phyloP scores from a whole-genome alignment of 2,888 invertebrate species.

The Leucophenga maculata region DNA sequence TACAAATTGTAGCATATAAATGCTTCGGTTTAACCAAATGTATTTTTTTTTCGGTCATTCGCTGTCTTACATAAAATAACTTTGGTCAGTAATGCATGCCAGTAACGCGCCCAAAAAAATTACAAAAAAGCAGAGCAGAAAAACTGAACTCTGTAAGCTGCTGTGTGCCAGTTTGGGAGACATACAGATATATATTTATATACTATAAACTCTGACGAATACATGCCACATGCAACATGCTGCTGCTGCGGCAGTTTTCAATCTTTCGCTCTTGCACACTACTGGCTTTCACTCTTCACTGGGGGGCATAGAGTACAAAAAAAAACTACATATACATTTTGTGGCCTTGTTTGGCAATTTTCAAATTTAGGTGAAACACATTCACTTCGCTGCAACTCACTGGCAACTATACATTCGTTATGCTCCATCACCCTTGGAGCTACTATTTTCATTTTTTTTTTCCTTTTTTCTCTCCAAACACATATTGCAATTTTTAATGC shows the following conservation, averaged over 20 bases:
- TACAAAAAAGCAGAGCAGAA: background rate
- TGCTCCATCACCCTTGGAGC: constrained; percentile 1
- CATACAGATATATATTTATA: too few relatives aligned
- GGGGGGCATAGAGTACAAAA: background rate
- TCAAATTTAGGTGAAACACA: constrained; percentile 38
- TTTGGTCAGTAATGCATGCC: background rate
- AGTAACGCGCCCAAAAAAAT: background rate
- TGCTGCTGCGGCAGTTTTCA: background rate
- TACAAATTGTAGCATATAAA: too few relatives aligned
- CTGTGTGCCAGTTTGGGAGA: background rate
- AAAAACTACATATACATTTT: background rate
- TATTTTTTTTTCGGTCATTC: background rate
- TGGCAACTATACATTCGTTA: background rate
- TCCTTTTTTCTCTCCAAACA: background rate
- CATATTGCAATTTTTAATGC: constrained; percentile 44
- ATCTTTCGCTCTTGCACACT: background rate
- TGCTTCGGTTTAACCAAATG: background rate
- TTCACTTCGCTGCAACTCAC: constrained; percentile 11
- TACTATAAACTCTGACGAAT: constrained; percentile 10
- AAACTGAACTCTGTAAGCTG: background rate
- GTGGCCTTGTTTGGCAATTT: constrained; percentile 39
- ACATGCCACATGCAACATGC: constrained; percentile 25
- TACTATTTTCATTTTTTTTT: constrained; percentile 33
- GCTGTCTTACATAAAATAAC: constrained; percentile 8
- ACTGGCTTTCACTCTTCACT: background rate